phyloP scores from a whole-genome alignment of 1,140 invertebrate genomes.

The Cryptotermes secundus region DNA sequence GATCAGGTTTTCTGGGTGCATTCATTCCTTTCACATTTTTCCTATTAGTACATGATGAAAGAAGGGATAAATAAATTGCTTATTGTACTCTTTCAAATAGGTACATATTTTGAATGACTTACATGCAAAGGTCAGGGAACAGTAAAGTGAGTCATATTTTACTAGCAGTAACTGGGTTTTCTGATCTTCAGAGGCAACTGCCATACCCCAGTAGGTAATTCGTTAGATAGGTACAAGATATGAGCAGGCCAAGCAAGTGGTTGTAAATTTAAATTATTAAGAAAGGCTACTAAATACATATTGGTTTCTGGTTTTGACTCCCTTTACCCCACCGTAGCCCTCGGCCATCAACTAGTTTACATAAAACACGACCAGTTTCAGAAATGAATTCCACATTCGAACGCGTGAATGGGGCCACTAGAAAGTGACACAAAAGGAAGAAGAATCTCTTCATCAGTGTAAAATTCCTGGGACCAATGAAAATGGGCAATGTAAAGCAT shows the following conservation, averaged over 20 bases:
- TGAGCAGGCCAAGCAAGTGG: background rate
- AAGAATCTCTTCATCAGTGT: background rate
- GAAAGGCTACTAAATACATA: background rate
- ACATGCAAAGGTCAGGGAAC: background rate
- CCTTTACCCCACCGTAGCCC: background rate
- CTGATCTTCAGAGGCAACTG: background rate
- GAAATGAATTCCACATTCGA: background rate
- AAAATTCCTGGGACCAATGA: background rate
- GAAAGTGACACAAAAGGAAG: background rate
- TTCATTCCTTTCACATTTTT: too few species aligned
- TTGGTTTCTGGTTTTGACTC: background rate
- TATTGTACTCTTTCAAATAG: too few species aligned
- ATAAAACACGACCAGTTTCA: background rate
- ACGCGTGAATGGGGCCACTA: background rate
- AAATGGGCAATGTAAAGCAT: background rate
- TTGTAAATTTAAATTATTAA: background rate
- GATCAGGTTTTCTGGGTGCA: too few species aligned
- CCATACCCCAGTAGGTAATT: background rate
- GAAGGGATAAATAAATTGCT: too few species aligned
- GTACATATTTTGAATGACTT: background rate
- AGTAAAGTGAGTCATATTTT: background rate
- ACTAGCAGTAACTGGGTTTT: background rate
- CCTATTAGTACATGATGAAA: too few species aligned
- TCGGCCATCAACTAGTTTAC: background rate
- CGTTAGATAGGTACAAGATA: background rate